Base-by-base conservation (phyloP, 2,113 vertebrate genomes). In the Eretmochelys imbricata region DNA sequence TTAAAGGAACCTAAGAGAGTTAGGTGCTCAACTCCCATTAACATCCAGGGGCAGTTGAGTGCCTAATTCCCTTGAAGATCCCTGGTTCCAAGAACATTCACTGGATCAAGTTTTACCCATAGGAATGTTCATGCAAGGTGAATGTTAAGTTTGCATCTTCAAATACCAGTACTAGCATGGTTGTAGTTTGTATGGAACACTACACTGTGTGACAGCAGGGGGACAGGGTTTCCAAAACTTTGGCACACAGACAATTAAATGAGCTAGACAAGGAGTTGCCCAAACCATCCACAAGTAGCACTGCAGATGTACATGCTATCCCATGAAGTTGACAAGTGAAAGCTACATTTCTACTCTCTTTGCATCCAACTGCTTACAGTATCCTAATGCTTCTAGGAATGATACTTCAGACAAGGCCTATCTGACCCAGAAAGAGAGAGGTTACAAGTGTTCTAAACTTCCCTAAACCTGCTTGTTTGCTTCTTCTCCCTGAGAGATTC, bases 221-320 rank as follows among this genome's bases (percentile, higher is more conserved):
- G 25, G 72, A n/a, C n/a, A 76, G 35, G n/a, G 1, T 87, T 93
- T 87, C 7, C 17, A 75, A 54, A 94, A 82, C 2, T 1, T 57
- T 8, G 1, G 48, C 46, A 85, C 24, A 84, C 55, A 51, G 25
- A 3, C 27, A 86, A 88, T 3, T 20, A 85, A 89, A 87, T 25
- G 16, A 89, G 1, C 35, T 80, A 91, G 35, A 86, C 1, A 10
- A 81, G 91, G 50, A 11, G 62, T 46, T 89, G 14, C 10, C 1
- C 59, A 87, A 84, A 82, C 8, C 1, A 10, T 54, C 75, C 82
- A 50, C 49, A 46, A 1, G 54, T 49, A n/a, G 53, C 14, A 80
- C 4, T 85, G 48, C 8, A n/a, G 49, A 5, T 8, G 2, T 1
- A 0, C 9, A 12, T 3, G 59, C 5, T 24, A 22, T 35, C 80